These are phyloP conservation scores for Conistra vaccinii DNA, from an alignment of 2,888 invertebrate species.

Conservation along the genomic window DNA sequence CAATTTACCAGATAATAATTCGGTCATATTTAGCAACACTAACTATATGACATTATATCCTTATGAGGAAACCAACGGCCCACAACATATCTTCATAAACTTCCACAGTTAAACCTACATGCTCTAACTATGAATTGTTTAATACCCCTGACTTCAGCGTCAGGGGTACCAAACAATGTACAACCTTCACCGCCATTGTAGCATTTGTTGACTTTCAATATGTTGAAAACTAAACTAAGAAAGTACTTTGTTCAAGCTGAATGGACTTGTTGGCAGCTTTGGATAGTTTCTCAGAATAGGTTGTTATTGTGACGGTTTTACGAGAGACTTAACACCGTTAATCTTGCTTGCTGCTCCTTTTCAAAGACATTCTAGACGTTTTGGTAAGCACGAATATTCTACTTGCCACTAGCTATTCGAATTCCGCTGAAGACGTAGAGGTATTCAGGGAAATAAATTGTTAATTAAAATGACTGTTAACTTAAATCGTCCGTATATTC, in stretches of 20 bases:
- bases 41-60: background rate
- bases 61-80: background rate
- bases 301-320: background rate
- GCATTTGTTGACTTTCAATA: slow-evolving; percentile 54
- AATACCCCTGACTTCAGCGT: slow-evolving; percentile 34
- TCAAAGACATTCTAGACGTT: background rate
- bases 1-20: background rate
- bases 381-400: background rate
- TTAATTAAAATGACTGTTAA: too few relatives aligned
- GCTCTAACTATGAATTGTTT: slow-evolving; percentile 55
- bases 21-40: slow-evolving; percentile 2
- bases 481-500: background rate
- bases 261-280: slow-evolving; percentile 28
- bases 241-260: slow-evolving; percentile 44
- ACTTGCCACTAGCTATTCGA: background rate
- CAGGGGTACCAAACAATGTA: slow-evolving; percentile 58
- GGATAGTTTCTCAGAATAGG: background rate
- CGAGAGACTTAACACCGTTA: background rate
- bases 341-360: background rate
- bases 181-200: slow-evolving; percentile 45
- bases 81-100: slow-evolving; percentile 29
- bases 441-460: background rate
- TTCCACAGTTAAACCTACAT: slow-evolving; percentile 39
- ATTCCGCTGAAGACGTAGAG: background rate
- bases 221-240: slow-evolving; percentile 51